Conservation (phyloP, 2,113 vertebrate species). For the Lepus americanus region DNA sequence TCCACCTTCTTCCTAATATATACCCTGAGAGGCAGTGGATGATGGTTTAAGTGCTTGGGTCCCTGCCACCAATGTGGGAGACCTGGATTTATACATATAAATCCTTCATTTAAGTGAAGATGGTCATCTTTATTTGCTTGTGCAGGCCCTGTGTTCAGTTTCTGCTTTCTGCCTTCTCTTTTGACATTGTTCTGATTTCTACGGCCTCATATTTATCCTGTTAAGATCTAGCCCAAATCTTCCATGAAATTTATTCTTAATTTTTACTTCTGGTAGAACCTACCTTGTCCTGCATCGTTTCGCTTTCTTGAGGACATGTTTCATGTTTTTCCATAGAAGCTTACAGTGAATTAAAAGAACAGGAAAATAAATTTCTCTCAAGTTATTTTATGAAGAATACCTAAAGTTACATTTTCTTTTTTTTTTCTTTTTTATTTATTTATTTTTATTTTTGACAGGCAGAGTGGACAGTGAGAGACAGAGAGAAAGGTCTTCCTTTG, state of each 20-base stretch:
- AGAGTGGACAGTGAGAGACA: too few species aligned
- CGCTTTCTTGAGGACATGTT: neutral
- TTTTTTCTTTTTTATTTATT: too few species aligned
- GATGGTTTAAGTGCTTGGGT: too few species aligned
- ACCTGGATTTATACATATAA: too few species aligned
- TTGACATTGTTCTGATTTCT: neutral
- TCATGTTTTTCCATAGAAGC: neutral
- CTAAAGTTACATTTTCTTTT: conserved; percentile 16
- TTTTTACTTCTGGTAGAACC: neutral
- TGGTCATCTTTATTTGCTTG: neutral
- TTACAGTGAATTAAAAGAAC: conserved; percentile 1
- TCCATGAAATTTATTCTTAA: neutral
- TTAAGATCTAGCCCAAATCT: neutral
- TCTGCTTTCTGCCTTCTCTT: neutral
- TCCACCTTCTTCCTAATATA: too few species aligned
- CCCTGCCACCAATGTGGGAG: too few species aligned
- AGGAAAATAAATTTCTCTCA: neutral
- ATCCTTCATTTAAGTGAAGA: neutral
- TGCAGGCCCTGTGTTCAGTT: neutral
- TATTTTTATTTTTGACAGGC: too few species aligned
- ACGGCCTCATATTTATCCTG: neutral
- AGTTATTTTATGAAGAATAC: neutral
- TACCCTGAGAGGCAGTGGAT: too few species aligned
- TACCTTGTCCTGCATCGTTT: neutral
- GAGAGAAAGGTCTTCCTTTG: too few species aligned